Percentiles rank a stretch among this genome's conserved stretches.
Evolutionary conservation across 2,888 invertebrate species (phyloP).

Genomic region (Sarcophaga carnaria): DNA sequence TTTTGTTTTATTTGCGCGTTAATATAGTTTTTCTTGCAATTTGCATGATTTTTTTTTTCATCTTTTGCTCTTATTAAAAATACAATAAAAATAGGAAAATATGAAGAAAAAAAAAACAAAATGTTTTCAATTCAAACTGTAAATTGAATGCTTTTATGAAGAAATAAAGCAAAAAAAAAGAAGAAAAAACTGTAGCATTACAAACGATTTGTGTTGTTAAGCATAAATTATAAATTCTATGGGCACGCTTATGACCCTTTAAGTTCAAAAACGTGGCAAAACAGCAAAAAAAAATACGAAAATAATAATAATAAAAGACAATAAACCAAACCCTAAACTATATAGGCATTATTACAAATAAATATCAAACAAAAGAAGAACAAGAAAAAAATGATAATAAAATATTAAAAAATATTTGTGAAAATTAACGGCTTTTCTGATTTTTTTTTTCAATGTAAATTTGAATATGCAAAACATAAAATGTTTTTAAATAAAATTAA

Average conservation of each 20-base stretch:
- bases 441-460: too few relatives aligned
- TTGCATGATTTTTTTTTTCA: not conserved
- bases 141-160: conserved; percentile 35
- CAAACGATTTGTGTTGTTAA: conserved; percentile 41
- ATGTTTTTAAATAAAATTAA: conserved; percentile 30
- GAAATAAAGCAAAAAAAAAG: not conserved
- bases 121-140: conserved; percentile 46
- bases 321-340: conserved; percentile 59
- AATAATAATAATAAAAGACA: conserved; percentile 1
- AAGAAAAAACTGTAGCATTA: conserved; percentile 34
- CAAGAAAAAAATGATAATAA: conserved; percentile 29
- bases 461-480: conserved; percentile 8
- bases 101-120: not conserved
- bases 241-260: conserved; percentile 79
- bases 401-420: conserved; percentile 35
- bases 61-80: conserved; percentile 44
- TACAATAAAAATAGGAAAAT: conserved; percentile 33
- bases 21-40: not conserved
- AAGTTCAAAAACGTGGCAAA: conserved; percentile 78
- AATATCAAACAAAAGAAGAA: conserved; percentile 31
- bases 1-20: conserved; percentile 46
- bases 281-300: conserved; percentile 42
- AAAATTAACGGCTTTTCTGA: conserved; percentile 42
- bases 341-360: conserved; percentile 32
- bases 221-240: conserved; percentile 69